These are phyloP conservation scores for Patiria miniata DNA, from an alignment of 35 echinoderm and acorn worm genomes.

Conservation along the genomic window DNA sequence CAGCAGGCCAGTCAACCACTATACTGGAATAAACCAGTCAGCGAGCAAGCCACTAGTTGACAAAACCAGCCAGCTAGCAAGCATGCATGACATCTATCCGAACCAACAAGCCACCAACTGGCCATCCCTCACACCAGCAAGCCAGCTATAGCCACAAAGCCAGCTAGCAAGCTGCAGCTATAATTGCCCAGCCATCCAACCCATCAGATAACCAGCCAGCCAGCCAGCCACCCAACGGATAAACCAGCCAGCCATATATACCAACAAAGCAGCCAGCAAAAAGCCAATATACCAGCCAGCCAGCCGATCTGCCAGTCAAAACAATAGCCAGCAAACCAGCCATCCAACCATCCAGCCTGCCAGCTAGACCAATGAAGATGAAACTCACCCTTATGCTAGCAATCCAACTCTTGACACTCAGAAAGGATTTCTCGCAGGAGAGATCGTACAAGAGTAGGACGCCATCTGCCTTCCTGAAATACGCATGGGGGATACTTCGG, in stretches of 20 bases:
- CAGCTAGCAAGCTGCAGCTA: too few relatives aligned
- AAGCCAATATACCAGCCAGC: too few relatives aligned
- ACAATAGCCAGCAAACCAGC: background rate
- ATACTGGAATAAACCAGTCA: too few relatives aligned
- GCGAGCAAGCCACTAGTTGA: too few relatives aligned
- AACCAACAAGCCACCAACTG: too few relatives aligned
- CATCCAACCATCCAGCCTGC: background rate
- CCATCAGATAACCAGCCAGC: too few relatives aligned
- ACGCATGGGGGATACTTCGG: constrained; percentile 94
- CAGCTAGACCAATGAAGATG: background rate
- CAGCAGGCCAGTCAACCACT: too few relatives aligned
- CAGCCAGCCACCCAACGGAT: background rate
- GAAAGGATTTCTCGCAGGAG: constrained; percentile 93
- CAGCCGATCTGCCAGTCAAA: background rate
- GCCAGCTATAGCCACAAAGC: too few relatives aligned
- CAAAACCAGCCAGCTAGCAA: too few relatives aligned
- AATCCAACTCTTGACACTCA: constrained; percentile 90
- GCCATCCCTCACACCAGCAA: too few relatives aligned
- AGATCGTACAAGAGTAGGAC: constrained; percentile 88
- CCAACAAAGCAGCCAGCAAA: background rate
- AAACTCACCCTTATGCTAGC: constrained; percentile 77
- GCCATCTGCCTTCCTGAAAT: constrained; percentile 97
- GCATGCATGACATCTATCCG: too few relatives aligned
- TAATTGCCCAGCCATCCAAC: too few relatives aligned
- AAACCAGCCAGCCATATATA: background rate